A percentile compares a stretch with the other conserved stretches of the same genome.
Evolutionary conservation across 2,113 vertebrate species (phyloP).

Genomic region (Donacobius atricapilla): DNA sequence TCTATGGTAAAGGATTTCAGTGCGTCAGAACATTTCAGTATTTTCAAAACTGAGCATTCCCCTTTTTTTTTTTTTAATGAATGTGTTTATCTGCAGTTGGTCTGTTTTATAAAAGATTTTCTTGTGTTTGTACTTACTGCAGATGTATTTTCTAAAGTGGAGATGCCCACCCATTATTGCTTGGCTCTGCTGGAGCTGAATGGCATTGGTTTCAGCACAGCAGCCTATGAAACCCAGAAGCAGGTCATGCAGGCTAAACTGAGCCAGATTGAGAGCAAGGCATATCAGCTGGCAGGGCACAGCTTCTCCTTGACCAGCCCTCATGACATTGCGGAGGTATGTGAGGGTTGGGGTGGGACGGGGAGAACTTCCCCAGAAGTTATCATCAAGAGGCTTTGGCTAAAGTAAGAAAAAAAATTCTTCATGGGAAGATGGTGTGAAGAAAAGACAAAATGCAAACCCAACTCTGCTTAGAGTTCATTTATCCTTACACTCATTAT

Average conservation of each 20-base stretch:
- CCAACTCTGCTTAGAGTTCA: not conserved
- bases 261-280: slow-evolving; percentile 81
- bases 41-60: not conserved
- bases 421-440: rapidly evolving
- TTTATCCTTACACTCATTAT: not conserved
- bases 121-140: not conserved
- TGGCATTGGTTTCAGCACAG: slow-evolving; percentile 90
- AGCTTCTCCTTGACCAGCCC: slow-evolving; percentile 91
- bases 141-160: slow-evolving; percentile 85
- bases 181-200: slow-evolving; percentile 93
- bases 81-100: not conserved
- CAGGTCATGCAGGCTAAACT: slow-evolving; percentile 93
- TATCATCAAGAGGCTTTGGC: not conserved
- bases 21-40: not conserved
- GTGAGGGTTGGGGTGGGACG: not conserved
- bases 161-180: slow-evolving; percentile 94
- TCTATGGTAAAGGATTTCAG: not conserved
- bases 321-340: slow-evolving; percentile 91
- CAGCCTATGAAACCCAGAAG: slow-evolving; percentile 89
- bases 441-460: not conserved
- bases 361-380: not conserved
- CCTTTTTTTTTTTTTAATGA: not conserved
- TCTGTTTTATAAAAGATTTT: not conserved
- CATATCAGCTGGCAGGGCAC: slow-evolving; percentile 87
- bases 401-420: not conserved